These are phyloP conservation scores for Argyresthia goedartella DNA, from an alignment of 2,888 invertebrate species.

Conservation along the genomic window DNA sequence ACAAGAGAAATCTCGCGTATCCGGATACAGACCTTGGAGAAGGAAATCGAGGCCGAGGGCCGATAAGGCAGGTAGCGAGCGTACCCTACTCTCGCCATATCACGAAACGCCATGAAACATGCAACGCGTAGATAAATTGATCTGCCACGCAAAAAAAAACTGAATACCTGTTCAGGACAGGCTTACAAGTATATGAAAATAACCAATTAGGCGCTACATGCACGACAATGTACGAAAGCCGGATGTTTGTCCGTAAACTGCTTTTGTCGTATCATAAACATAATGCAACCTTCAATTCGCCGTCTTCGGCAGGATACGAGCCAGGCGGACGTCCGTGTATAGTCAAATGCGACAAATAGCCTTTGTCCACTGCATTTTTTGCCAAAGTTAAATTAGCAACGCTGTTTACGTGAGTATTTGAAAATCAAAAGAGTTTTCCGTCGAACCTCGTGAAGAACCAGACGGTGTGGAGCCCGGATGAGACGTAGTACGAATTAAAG, in stretches of 20 bases:
- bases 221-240: slow-evolving; percentile 30
- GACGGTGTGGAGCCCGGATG: slow-evolving; percentile 46
- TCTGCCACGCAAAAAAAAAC: neutral
- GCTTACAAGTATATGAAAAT: neutral
- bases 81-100: neutral
- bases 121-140: neutral
- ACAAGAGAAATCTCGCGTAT: slow-evolving; percentile 53
- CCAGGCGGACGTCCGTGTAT: slow-evolving; percentile 30
- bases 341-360: slow-evolving; percentile 20
- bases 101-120: neutral
- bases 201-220: neutral
- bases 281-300: slow-evolving; percentile 39
- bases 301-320: slow-evolving; percentile 37
- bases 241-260: slow-evolving; percentile 61
- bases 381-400: slow-evolving; percentile 32
- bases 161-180: slow-evolving; percentile 4
- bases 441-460: slow-evolving; percentile 32
- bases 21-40: slow-evolving; percentile 47
- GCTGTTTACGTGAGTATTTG: slow-evolving; percentile 20
- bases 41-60: slow-evolving; percentile 38
- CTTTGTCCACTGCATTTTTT: slow-evolving; percentile 29
- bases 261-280: slow-evolving; percentile 29
- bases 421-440: slow-evolving; percentile 24
- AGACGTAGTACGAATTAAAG: slow-evolving; percentile 21
- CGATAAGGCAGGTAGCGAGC: slow-evolving; percentile 38